Conservation (phyloP, 2,113 vertebrate species). For the Cinclus cinclus region DNA sequence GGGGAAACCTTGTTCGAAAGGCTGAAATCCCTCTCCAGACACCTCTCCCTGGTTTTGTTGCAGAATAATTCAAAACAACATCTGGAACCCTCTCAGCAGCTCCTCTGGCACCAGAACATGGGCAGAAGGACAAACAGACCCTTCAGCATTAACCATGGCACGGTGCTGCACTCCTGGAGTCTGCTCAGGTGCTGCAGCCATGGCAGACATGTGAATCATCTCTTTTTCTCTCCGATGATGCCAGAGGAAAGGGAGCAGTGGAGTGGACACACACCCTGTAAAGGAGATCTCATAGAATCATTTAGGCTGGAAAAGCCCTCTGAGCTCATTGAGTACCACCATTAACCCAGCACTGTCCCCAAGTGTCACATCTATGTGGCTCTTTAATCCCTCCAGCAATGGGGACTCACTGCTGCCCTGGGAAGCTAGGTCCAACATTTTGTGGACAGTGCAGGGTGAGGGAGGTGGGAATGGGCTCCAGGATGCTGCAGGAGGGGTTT, state of each 20-base stretch:
- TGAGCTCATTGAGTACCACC: background rate
- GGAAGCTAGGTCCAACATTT: rapidly evolving
- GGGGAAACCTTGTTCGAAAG: background rate
- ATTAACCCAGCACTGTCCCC: background rate
- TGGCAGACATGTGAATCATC: background rate
- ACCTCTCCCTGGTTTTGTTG: background rate
- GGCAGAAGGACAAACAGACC: background rate
- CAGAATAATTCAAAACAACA: background rate
- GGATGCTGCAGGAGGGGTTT: background rate
- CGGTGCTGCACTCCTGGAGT: background rate
- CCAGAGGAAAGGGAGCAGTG: background rate
- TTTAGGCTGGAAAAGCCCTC: background rate
- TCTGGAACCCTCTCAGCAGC: background rate
- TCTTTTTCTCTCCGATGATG: background rate
- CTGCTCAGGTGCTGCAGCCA: background rate
- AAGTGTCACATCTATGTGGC: rapidly evolving
- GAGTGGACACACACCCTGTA: background rate
- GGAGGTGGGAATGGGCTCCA: background rate
- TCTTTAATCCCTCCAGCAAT: background rate
- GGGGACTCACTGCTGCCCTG: background rate
- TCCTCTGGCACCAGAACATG: background rate
- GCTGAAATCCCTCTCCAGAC: background rate
- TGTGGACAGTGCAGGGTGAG: background rate
- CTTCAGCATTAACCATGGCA: rapidly evolving
- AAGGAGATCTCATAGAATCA: background rate